Evolutionary conservation across 2,888 invertebrate genomes (phyloP).

Genomic region (Micropterix aruncella): DNA sequence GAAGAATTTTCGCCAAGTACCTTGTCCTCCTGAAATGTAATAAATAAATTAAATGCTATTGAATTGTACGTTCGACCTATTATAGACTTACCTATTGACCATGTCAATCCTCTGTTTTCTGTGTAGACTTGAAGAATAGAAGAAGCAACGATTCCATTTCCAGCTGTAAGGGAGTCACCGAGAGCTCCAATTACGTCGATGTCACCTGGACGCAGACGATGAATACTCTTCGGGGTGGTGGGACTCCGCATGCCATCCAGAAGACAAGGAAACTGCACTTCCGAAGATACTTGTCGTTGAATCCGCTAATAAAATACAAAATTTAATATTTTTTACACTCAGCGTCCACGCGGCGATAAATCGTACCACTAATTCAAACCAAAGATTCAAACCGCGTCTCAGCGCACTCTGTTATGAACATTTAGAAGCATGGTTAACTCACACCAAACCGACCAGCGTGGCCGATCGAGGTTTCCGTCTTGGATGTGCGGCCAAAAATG

Average conservation of each 20-base stretch:
- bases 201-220: constrained; percentile 44
- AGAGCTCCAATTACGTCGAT: constrained; percentile 43
- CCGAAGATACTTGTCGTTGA: constrained; percentile 17
- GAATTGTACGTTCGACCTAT: no score
- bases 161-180: constrained; percentile 47
- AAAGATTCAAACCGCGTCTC: no score
- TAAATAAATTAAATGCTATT: constrained; percentile 2
- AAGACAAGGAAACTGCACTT: constrained; percentile 22
- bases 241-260: constrained; percentile 20
- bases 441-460: neutral
- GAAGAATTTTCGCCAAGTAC: constrained; percentile 35
- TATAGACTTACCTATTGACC: constrained; percentile 32
- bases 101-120: constrained; percentile 33
- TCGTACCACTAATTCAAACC: no score
- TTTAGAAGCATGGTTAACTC: no score
- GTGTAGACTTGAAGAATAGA: constrained; percentile 24
- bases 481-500: neutral
- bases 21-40: constrained; percentile 28
- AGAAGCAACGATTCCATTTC: constrained; percentile 34
- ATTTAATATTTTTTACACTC: neutral
- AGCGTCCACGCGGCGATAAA: no score
- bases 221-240: constrained; percentile 20
- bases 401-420: no score
- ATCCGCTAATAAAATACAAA: constrained; percentile 8
- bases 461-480: neutral